phyloP scores from a whole-genome alignment of 2,797 vertebrate genomes.

The Clarias fuscus region DNA sequence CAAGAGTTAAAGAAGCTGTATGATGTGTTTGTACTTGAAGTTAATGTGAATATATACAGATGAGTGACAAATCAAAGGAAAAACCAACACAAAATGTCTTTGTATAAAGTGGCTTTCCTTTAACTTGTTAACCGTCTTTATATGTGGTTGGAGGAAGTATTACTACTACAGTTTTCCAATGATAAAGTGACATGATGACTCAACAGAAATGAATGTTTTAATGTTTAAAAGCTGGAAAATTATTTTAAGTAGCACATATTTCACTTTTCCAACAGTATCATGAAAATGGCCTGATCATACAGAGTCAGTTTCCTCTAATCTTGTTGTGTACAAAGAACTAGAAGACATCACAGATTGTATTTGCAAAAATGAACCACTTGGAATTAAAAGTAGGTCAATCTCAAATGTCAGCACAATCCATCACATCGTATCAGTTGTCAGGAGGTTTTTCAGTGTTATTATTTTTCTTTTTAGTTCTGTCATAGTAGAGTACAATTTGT shows the following conservation, averaged over 20 bases:
- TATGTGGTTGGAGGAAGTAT: background rate
- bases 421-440: background rate
- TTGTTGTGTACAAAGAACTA: background rate
- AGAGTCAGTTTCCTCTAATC: background rate
- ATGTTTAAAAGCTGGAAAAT: background rate
- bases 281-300: background rate
- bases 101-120: constrained; percentile 7
- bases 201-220: constrained; percentile 9
- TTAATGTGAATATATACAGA: constrained; percentile 23
- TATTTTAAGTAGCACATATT: background rate
- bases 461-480: background rate
- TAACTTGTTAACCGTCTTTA: constrained; percentile 6
- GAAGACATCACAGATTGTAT: background rate
- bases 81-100: background rate
- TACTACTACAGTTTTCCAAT: constrained; percentile 4
- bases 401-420: background rate
- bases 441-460: background rate
- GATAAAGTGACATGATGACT: constrained; percentile 6
- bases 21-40: constrained; percentile 22
- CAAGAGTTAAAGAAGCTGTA: constrained; percentile 13
- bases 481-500: background rate
- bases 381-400: background rate
- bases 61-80: constrained; percentile 11
- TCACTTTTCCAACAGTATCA: background rate
- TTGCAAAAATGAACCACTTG: background rate